These are phyloP conservation scores for Ips nitidus DNA, from an alignment of 1,140 invertebrate genomes.

Conservation along the genomic window DNA sequence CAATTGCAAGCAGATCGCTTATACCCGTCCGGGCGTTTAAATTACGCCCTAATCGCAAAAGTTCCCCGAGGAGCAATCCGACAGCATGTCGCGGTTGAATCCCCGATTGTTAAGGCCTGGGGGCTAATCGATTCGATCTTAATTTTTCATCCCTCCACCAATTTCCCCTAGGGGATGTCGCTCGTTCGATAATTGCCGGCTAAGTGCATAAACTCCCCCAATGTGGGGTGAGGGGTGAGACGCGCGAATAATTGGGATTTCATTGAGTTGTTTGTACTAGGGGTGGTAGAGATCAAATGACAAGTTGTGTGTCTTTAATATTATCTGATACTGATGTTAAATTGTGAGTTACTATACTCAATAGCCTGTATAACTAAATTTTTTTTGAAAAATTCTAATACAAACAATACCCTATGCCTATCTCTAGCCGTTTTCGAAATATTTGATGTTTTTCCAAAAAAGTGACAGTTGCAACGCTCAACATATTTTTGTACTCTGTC, in stretches of 20 bases:
- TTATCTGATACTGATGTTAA: no score
- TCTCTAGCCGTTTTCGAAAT: no score
- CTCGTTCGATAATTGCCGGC: slow-evolving; percentile 14
- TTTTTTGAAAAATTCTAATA: no score
- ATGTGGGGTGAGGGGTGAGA: neutral
- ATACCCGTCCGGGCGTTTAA: slow-evolving; percentile 8
- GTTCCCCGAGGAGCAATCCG: slow-evolving; percentile 14
- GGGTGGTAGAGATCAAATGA: no score
- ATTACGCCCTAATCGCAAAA: slow-evolving; percentile 16
- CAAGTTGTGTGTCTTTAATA: no score
- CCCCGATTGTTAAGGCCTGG: slow-evolving; percentile 10
- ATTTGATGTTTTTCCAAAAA: no score
- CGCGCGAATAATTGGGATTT: slow-evolving; percentile 4
- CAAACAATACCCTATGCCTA: no score
- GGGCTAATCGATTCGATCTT: slow-evolving; percentile 18
- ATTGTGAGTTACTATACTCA: no score
- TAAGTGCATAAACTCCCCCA: slow-evolving; percentile 13
- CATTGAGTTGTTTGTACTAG: neutral
- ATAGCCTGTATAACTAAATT: no score
- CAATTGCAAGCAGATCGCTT: slow-evolving; percentile 16
- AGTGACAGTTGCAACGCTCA: no score
- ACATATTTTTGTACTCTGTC: no score
- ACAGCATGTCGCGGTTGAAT: slow-evolving; percentile 13
- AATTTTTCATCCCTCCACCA: neutral
- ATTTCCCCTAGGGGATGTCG: slow-evolving; percentile 7